Evolutionary conservation across 2,797 vertebrate genomes (phyloP).

Genomic region (Anabacerthia variegaticeps): DNA sequence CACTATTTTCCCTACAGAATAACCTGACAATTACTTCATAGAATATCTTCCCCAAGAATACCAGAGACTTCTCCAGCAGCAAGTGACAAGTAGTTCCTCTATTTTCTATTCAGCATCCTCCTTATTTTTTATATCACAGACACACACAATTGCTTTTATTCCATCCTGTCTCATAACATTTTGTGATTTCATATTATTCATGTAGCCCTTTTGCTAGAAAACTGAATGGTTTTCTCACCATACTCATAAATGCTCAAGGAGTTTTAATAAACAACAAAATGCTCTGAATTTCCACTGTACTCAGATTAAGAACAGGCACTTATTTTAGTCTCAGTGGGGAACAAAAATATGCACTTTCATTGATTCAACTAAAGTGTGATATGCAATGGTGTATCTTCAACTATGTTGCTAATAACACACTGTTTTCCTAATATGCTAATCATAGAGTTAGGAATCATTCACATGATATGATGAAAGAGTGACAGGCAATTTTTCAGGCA

Average conservation of each 20-base stretch:
- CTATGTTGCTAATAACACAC: background rate
- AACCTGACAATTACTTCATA: background rate
- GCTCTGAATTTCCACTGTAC: background rate
- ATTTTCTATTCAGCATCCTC: background rate
- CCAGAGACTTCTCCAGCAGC: background rate
- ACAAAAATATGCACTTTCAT: background rate
- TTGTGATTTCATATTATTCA: background rate
- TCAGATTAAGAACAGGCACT: background rate
- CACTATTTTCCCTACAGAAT: background rate
- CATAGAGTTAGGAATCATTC: background rate
- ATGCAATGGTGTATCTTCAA: background rate
- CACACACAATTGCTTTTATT: background rate
- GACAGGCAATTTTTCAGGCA: background rate
- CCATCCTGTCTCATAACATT: background rate
- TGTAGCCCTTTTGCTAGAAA: background rate
- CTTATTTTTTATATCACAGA: background rate
- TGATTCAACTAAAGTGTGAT: background rate
- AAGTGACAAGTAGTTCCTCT: background rate
- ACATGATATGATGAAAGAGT: background rate
- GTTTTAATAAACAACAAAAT: background rate
- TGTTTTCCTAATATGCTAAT: background rate
- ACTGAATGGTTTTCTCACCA: background rate
- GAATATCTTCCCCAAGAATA: background rate
- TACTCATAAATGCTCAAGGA: background rate
- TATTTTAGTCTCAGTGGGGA: background rate